Evolutionary conservation across 1,140 invertebrate species (phyloP), one percentile per base, ranked within the genome.

Genomic region (Dufourea novaeangliae): DNA sequence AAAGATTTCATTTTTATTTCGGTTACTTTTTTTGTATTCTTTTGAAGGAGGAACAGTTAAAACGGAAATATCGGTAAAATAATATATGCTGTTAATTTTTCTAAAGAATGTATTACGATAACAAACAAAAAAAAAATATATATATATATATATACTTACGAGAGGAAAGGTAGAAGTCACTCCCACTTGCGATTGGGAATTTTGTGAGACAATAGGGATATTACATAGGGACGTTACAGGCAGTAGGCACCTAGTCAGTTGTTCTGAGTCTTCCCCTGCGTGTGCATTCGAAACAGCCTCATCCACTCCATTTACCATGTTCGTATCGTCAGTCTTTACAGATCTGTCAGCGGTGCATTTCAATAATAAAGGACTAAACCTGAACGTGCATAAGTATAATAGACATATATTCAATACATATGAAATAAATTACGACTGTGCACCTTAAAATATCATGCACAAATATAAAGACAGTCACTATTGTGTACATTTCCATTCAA

Each of bases 291-390:
- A 90, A 89, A 90, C 90, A 87, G 90, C 90, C 80, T 92, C 92
- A 76, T 92, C 90, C 89, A 90, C 88, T 89, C 92, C 92, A 78
- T 92, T 92, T 90, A 91, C 87, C 91, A 92, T 89, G 87, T 90
- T 92, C 72, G 88, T 90, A 88, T 91, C 90, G 87, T 92, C 92
- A 92, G 92, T 92, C 91, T 92, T 92, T 88, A 92, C 89, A 88
- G 91, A 92, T 92, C 92, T 92, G 89, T 91, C 86, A 90, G 87
- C 86, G 89, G 80, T 91, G 86, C 79, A 90, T 91, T 88, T 88
- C 85, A 89, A 84, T 90, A 88, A 84, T 88, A 90, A 87, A 88
- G 77, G 80, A 86, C 86, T 87, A 86, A 87, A 87, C 84, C 87
- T 87, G 75, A 82, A 76, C 80, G 70, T 80, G 77, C 80, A 80